phyloP scores from a whole-genome alignment of 2,113 vertebrate species.

The Tonatia bakeri region DNA sequence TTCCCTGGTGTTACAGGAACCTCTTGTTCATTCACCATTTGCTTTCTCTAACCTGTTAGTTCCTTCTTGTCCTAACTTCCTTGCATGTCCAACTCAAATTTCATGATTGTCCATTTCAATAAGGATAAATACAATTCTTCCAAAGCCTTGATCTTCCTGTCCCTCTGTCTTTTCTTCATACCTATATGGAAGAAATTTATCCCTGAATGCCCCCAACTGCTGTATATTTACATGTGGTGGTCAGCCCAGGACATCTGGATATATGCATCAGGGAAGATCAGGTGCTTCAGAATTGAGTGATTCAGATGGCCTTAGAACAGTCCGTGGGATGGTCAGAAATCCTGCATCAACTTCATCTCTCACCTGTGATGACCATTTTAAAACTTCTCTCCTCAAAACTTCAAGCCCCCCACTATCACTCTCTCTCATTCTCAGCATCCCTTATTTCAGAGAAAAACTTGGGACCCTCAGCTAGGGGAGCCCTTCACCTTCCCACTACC shows the following conservation, averaged over 20 bases:
- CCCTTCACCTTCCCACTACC: neutral
- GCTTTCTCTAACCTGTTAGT: neutral
- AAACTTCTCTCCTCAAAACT: neutral
- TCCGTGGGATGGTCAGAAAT: neutral
- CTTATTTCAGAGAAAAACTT: neutral
- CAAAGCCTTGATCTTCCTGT: neutral
- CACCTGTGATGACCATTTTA: neutral
- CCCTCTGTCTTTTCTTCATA: neutral
- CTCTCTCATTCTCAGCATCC: neutral
- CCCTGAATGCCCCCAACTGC: neutral
- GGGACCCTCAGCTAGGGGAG: neutral
- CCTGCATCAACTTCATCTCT: neutral
- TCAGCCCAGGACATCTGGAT: neutral
- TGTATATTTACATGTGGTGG: neutral
- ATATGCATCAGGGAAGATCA: neutral
- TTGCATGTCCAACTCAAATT: neutral
- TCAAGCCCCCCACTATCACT: neutral
- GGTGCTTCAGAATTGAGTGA: neutral
- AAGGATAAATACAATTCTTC: neutral
- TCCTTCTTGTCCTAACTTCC: neutral
- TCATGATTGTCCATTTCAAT: neutral
- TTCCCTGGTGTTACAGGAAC: neutral
- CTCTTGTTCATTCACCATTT: neutral
- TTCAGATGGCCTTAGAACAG: neutral
- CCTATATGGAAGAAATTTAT: neutral